phyloP scores from a whole-genome alignment of 2,113 vertebrate species.

The Galbula dea region DNA sequence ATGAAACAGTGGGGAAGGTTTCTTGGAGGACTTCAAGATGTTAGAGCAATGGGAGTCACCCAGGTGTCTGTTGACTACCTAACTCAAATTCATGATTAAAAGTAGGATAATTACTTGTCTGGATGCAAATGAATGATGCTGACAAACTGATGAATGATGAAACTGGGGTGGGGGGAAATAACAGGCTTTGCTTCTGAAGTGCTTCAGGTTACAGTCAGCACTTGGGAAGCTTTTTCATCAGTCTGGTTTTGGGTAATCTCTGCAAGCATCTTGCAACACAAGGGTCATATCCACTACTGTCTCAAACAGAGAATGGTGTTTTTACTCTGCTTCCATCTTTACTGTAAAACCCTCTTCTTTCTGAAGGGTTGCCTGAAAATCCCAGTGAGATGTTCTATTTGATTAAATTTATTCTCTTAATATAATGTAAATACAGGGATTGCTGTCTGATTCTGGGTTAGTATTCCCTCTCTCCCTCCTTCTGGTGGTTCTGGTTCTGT shows the following conservation, averaged over 20 bases:
- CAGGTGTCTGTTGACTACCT: neutral
- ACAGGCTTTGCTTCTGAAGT: neutral
- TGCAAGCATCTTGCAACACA: neutral
- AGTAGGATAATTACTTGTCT: neutral
- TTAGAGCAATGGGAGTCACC: neutral
- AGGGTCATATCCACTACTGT: constrained; percentile 11
- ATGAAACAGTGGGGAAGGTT: neutral
- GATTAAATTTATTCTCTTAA: constrained; percentile 62
- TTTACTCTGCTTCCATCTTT: neutral
- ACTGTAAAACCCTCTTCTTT: neutral
- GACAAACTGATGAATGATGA: neutral
- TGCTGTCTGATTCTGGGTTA: neutral
- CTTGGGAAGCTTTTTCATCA: neutral
- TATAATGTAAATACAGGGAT: constrained; percentile 43
- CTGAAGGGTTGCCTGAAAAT: neutral
- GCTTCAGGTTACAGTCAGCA: neutral
- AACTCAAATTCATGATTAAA: neutral
- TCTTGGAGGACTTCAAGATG: neutral
- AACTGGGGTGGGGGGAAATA: neutral
- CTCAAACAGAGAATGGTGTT: neutral
- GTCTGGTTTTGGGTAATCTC: neutral
- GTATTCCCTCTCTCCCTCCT: neutral
- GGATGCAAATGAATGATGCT: neutral
- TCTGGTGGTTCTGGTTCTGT: neutral
- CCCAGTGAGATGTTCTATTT: constrained; percentile 35